phyloP scores from a whole-genome alignment of 2,888 invertebrate genomes.

The Cactoblastis cactorum region DNA sequence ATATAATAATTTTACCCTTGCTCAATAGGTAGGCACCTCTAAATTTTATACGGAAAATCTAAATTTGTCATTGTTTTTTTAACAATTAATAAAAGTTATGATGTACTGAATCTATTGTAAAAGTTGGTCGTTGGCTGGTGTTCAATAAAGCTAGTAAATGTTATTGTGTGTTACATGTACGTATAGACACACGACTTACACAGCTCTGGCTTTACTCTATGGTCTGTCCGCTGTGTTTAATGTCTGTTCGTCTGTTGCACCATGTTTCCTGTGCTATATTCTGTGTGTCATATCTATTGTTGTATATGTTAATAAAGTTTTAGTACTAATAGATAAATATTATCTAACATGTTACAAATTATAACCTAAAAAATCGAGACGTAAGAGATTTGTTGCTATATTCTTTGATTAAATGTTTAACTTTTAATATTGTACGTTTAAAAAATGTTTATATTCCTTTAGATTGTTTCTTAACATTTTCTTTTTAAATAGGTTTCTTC shows the following conservation, averaged over 20 bases:
- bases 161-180: slow-evolving; percentile 17
- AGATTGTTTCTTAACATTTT: too few species aligned
- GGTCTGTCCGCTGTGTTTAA: slow-evolving; percentile 31
- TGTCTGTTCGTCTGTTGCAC: slow-evolving; percentile 24
- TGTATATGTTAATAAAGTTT: not conserved
- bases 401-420: too few species aligned
- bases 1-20: too few species aligned
- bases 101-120: too few species aligned
- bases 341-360: not conserved
- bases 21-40: too few species aligned
- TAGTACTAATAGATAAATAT: not conserved
- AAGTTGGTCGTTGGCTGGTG: too few species aligned
- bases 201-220: slow-evolving; percentile 13
- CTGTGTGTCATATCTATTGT: not conserved
- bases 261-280: slow-evolving; percentile 19
- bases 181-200: slow-evolving; percentile 21
- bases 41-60: too few species aligned
- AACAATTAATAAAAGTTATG: too few species aligned
- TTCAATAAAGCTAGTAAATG: slow-evolving; percentile 14
- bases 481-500: too few species aligned
- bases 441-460: too few species aligned
- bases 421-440: too few species aligned
- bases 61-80: too few species aligned
- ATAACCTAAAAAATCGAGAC: not conserved
- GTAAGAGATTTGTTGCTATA: not conserved